Percentiles rank a stretch among this genome's conserved stretches.
Evolutionary conservation across 1,140 invertebrate species (phyloP).

Genomic region (Apis cerana): DNA sequence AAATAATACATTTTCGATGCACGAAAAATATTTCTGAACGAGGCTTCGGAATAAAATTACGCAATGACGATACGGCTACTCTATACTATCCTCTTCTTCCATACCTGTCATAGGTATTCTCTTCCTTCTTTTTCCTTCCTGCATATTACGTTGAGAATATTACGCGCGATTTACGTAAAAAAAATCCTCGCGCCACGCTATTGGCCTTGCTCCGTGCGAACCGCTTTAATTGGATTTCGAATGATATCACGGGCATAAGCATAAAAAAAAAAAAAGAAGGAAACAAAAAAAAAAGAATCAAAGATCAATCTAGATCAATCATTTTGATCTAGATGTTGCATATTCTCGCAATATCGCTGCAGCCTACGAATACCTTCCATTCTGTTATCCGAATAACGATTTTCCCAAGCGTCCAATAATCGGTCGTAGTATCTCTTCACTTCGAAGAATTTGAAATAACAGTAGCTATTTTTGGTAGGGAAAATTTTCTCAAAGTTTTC

Average conservation of each 20-base stretch:
- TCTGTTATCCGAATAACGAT: slow-evolving; percentile 85
- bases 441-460: slow-evolving; percentile 92
- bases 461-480: slow-evolving; percentile 88
- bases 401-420: slow-evolving; percentile 96
- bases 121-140: not conserved
- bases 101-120: too few species aligned
- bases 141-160: too few species aligned
- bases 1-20: too few species aligned
- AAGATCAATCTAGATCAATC: not conserved
- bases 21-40: too few species aligned
- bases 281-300: too few species aligned
- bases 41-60: not conserved
- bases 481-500: slow-evolving; percentile 93
- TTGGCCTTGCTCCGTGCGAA: not conserved
- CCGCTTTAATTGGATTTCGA: not conserved
- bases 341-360: slow-evolving; percentile 8
- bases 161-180: not conserved
- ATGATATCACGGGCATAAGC: not conserved
- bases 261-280: too few species aligned
- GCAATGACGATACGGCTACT: not conserved
- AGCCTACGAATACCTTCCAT: slow-evolving; percentile 82
- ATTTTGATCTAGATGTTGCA: not conserved
- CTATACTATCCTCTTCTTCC: not conserved
- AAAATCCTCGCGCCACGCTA: not conserved
- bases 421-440: slow-evolving; percentile 95